Base-by-base conservation (phyloP, 2,888 invertebrate genomes). In the Chaetoderma sp. region DNA sequence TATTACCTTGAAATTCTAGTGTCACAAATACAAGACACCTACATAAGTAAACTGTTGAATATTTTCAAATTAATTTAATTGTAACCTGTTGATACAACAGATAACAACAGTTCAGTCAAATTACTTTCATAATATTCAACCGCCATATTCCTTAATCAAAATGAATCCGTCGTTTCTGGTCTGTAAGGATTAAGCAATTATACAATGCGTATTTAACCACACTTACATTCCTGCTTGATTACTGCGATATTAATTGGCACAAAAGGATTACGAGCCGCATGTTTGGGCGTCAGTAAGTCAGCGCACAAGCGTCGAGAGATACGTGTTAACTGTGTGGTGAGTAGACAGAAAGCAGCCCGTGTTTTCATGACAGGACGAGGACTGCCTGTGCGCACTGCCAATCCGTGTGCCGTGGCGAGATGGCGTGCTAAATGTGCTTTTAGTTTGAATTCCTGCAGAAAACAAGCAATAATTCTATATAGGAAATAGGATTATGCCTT, bases 301-400 rank as follows among this genome's bases (percentile, higher is more conserved):
- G 93, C 91, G 86, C 95, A 94, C 72, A 96, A 89, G 71, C 94
- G 90, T 68, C 97, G 91, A 61, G 96, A 95, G 71, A 96, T 91
- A 78, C 95, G 91, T 67, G 96, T 96, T 85, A 95, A 90, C 65
- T 94, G 92, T 81, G 96, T 95, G n/a, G 88, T 96, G 86, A 94
- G 93, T 83, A 97, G 90, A 89, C 95, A 96, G 89, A 98, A 97
- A 67, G 97, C 96, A 75, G 96, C 95, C 82, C 97, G 91, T 60
- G 97, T 97, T 89, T 97, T 97, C 95, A 96, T 95, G 50, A 97
- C 95, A 59, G 97, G 96, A 63, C 96, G 90, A 66, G 96, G 93
- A 54, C 93, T 93, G 70, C 92, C 91, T 16, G 92, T 76, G 73
- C 92, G 89, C 80, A 94, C 90, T 63, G 92, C 90, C 66, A 89